Conservation (phyloP, 2,888 invertebrate genomes). For the Dynastes tityus region DNA sequence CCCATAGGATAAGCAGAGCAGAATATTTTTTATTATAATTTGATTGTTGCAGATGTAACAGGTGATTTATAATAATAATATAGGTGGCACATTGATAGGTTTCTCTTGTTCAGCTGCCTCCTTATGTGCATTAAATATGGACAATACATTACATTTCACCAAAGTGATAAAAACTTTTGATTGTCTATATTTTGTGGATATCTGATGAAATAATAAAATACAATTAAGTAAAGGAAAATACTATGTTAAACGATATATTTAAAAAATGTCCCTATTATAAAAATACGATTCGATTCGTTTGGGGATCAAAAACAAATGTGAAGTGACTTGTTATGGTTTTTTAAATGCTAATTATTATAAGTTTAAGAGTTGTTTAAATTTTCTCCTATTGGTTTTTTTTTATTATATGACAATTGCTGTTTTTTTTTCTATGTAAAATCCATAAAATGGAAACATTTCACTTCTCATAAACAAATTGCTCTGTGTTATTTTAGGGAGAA, state of each 20-base stretch:
- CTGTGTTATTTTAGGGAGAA: slow-evolving; percentile 74
- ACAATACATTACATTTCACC: slow-evolving; percentile 58
- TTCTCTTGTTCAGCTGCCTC: slow-evolving; percentile 54
- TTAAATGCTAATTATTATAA: slow-evolving; percentile 52
- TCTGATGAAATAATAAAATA: slow-evolving; percentile 38
- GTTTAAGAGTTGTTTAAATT: slow-evolving; percentile 55
- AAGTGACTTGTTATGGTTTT: slow-evolving; percentile 62
- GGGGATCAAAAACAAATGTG: slow-evolving; percentile 54
- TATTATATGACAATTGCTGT: slow-evolving; percentile 46
- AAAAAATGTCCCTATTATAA: slow-evolving; percentile 44
- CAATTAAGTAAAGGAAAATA: slow-evolving; percentile 42
- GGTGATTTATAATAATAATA: slow-evolving; percentile 44
- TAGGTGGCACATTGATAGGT: slow-evolving; percentile 43
- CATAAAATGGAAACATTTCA: slow-evolving; percentile 64
- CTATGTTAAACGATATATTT: slow-evolving; percentile 46
- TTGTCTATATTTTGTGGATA: slow-evolving; percentile 54
- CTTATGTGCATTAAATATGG: slow-evolving; percentile 57
- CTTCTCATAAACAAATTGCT: slow-evolving; percentile 70
- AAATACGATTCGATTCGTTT: slow-evolving; percentile 37
- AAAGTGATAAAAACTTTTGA: slow-evolving; percentile 53
- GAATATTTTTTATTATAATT: slow-evolving; percentile 67
- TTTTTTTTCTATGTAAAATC: slow-evolving; percentile 50
- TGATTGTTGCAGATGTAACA: slow-evolving; percentile 55
- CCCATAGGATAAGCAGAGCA: slow-evolving; percentile 70
- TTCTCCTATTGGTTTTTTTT: slow-evolving; percentile 52